Percentiles rank a stretch among this genome's conserved stretches.
phyloP scores from a whole-genome alignment of 2,113 vertebrate genomes.

The Malurus elegans region DNA sequence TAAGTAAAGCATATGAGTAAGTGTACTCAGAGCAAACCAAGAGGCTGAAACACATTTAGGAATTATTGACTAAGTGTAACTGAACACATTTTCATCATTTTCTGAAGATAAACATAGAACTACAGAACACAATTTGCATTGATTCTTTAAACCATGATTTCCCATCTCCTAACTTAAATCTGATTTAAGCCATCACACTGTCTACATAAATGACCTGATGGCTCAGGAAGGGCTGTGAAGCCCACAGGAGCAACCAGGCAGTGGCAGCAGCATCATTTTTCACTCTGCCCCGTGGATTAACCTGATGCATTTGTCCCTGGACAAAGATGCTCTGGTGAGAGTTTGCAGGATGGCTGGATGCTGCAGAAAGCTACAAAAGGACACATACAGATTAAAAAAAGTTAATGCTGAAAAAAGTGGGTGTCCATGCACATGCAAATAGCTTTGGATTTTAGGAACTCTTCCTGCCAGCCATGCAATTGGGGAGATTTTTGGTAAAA shows the following conservation, averaged over 20 bases:
- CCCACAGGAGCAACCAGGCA: not conserved
- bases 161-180: not conserved
- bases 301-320: accelerated
- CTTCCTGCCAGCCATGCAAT: not conserved
- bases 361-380: not conserved
- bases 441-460: not conserved
- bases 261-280: not conserved
- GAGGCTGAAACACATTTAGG: not conserved
- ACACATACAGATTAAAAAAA: not conserved
- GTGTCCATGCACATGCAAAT: not conserved
- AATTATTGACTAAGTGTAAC: not conserved
- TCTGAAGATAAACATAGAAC: not conserved
- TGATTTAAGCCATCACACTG: not conserved
- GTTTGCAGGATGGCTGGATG: not conserved
- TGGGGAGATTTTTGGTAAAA: not conserved
- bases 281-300: not conserved
- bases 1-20: not conserved
- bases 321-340: not conserved
- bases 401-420: not conserved
- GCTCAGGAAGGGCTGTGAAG: not conserved
- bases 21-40: not conserved
- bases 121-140: not conserved
- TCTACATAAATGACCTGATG: not conserved
- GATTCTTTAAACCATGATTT: not conserved
- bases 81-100: not conserved